Evolutionary conservation across 2,888 invertebrate species (phyloP), one percentile per base, ranked within the genome.

Genomic region (Aquatica leii): DNA sequence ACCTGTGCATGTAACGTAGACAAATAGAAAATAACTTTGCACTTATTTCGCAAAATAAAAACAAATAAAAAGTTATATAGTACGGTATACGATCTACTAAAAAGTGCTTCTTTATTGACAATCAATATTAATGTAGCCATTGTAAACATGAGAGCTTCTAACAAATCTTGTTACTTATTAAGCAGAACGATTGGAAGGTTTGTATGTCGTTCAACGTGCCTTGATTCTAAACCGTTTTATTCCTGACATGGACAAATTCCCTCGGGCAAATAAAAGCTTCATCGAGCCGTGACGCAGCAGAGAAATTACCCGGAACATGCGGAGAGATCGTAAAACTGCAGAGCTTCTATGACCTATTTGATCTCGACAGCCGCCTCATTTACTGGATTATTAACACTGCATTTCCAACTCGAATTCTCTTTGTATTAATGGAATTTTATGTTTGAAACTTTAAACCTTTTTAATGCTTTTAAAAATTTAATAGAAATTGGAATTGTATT

Each of bases 201-300:
- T 74, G 69, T 74, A 77, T 77, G 77, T 76, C 75, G 76, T 75
- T 76, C 75, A 76, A 78, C 78, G 78, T 78, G 78, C 77, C 75
- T 76, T 76, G 77, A 74, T 77, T 79, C 73, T 70, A 71, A 76
- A 77, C 73, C 76, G 78, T 77, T 78, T 77, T 76, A 76, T 77
- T 77, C 74, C 74, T 69, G 63, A 46, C 57, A 59, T 63, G 63
- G 63, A 66, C 76, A 77, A 78, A 78, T 77, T 79, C 81, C 79
- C 79, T 67, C 55, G 78, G 74, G 80, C 77, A 79, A 79, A 80
- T 80, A 80, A 80, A 80, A 80, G 80, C 80, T 79, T 79, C 79
- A 78, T 79, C 80, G 79, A 76, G 74, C 76, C 75, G 77, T 70
- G 71, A 73, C 74, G 66, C 60, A 63, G 58, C 50, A 55, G 57